Evolutionary conservation across 2,888 invertebrate genomes (phyloP).

Genomic region (Gastrophysa polygoni): DNA sequence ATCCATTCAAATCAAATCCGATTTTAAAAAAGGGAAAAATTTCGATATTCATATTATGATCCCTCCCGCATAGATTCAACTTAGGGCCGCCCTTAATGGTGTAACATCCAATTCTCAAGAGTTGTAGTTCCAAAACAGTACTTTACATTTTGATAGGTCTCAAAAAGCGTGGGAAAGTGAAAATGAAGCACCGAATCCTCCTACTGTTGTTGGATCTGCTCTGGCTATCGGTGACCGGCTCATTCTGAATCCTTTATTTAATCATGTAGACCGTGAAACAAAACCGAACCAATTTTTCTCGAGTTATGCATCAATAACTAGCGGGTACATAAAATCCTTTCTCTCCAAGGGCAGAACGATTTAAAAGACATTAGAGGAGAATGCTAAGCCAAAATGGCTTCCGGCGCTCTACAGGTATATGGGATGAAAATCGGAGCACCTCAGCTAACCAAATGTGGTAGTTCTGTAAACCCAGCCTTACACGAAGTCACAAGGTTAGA

Average conservation of each 20-base stretch:
- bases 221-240: neutral
- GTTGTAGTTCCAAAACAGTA: too few relatives aligned
- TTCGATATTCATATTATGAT: too few relatives aligned
- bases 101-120: too few relatives aligned
- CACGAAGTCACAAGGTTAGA: too few relatives aligned
- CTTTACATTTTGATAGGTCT: neutral
- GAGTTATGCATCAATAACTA: constrained; percentile 40
- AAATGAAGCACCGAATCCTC: neutral
- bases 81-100: too few relatives aligned
- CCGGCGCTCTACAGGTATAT: constrained; percentile 44
- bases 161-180: neutral
- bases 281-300: constrained; percentile 36
- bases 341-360: constrained; percentile 45
- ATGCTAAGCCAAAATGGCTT: constrained; percentile 42
- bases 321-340: constrained; percentile 38
- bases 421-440: neutral
- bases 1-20: too few relatives aligned
- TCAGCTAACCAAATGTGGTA: neutral
- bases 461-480: neutral
- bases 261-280: constrained; percentile 35
- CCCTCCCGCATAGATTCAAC: too few relatives aligned
- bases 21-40: too few relatives aligned
- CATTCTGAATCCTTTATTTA: neutral
- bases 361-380: constrained; percentile 48
- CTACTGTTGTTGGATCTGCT: neutral